phyloP scores from a whole-genome alignment of 2,797 vertebrate species.

The Typhlichthys eigenmanni region DNA sequence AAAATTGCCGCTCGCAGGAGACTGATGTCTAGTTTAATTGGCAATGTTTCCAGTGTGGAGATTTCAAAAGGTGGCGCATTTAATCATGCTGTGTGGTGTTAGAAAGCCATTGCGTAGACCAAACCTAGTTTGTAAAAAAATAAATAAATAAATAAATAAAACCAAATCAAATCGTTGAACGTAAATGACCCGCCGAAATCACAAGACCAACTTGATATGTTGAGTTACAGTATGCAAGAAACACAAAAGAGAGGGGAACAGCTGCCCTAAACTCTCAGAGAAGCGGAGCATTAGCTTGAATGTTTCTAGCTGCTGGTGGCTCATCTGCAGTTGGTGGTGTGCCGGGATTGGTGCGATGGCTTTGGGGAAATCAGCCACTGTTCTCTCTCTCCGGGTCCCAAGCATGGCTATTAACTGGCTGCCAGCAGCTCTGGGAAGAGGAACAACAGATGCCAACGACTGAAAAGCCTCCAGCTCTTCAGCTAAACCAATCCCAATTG shows the following conservation, averaged over 20 bases:
- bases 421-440: slow-evolving; percentile 81
- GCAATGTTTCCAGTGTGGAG: slow-evolving; percentile 14
- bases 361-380: slow-evolving; percentile 81
- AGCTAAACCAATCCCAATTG: slow-evolving; percentile 81
- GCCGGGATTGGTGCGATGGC: slow-evolving; percentile 79
- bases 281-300: slow-evolving; percentile 78
- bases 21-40: slow-evolving; percentile 20
- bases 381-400: slow-evolving; percentile 79
- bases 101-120: slow-evolving; percentile 24
- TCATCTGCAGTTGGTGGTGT: slow-evolving; percentile 80
- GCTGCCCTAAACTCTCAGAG: slow-evolving; percentile 79
- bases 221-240: slow-evolving; percentile 63
- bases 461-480: slow-evolving; percentile 82
- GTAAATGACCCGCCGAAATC: slow-evolving; percentile 41
- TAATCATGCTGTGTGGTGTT: slow-evolving; percentile 9
- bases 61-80: slow-evolving; percentile 32
- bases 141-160: neutral
- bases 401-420: slow-evolving; percentile 81
- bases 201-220: slow-evolving; percentile 67
- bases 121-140: slow-evolving; percentile 10
- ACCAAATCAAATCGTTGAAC: slow-evolving; percentile 17
- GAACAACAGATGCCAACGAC: slow-evolving; percentile 82
- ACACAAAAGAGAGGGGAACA: slow-evolving; percentile 71
- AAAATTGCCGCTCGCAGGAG: slow-evolving; percentile 26
- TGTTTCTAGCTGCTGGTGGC: slow-evolving; percentile 79